Evolutionary conservation across 2,113 vertebrate genomes (phyloP), one percentile per base, ranked within the genome.

Genomic region (Bolborhynchus lineola): DNA sequence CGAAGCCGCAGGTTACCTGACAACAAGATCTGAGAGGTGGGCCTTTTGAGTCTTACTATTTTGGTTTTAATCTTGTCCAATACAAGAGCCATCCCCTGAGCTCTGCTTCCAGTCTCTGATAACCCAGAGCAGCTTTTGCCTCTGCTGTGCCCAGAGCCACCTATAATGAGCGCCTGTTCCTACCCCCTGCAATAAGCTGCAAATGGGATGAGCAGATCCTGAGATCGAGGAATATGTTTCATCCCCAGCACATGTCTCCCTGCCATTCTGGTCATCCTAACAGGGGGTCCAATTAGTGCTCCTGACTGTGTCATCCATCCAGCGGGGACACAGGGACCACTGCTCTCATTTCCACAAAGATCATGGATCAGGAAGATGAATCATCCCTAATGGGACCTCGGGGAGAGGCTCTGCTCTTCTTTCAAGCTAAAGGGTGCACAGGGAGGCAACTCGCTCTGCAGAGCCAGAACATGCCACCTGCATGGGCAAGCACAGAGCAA

Each of bases 221-320:
- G 47, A 81, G 70, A 13, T 39, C 1, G 3, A 65, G 78, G 81
- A 52, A 63, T 74, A 65, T 44, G 60, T 88, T 92, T 90, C 78
- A 82, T 84, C 92, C 52, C 50, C 80, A 79, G 89, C 80, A 87
- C 17, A 46, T 13, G 37, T 81, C 75, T 65, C 86, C 82, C 64
- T 83, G 91, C 79, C 90, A 70, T 80, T 42, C 39, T 13, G 3
- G 80, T 77, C 82, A 4, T 29, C 47, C 90, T 96, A 95, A 97
- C 55, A 47, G 95, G 68, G 64, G 75, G 28, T 19, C 94, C 92
- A 97, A 96, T 96, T 96, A 97, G 88, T 2, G 68, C 75, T 77
- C 3, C 1, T 72, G 87, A 88, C 79, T 94, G 77, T 78, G 79
- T 60, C 85, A 88, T 77, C 67, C 1, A 0, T 82, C 82, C 94